Percentiles rank a stretch among this genome's conserved stretches.
Evolutionary conservation across 2,797 vertebrate genomes (phyloP).

Genomic region (Thalassophryne amazonica): DNA sequence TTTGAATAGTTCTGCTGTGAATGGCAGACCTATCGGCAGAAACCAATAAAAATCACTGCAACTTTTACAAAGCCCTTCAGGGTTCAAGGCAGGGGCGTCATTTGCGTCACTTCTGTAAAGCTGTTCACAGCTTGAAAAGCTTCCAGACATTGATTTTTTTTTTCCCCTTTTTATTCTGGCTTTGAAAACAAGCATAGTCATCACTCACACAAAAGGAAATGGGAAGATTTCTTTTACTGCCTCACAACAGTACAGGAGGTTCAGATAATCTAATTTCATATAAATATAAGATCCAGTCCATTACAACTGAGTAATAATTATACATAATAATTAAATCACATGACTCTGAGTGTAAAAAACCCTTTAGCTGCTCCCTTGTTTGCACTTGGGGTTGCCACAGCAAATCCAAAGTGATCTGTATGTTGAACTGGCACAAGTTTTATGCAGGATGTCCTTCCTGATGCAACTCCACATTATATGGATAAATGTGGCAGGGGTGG

Average conservation of each 20-base stretch:
- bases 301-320: neutral
- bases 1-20: constrained; percentile 13
- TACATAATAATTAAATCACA: neutral
- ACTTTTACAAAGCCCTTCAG: neutral
- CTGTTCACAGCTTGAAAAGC: constrained; percentile 16
- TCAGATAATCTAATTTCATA: no score
- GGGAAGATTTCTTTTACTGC: neutral
- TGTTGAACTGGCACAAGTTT: no score
- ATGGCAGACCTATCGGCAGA: constrained; percentile 5
- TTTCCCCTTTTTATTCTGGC: neutral
- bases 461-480: no score
- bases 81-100: constrained; percentile 5
- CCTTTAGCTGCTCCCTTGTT: no score
- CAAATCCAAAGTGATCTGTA: no score
- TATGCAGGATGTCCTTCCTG: no score
- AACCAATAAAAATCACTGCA: constrained; percentile 15
- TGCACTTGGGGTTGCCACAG: no score
- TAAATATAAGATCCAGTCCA: neutral
- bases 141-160: constrained; percentile 8
- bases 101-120: constrained; percentile 10
- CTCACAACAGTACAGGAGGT: neutral
- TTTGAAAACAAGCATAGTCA: neutral
- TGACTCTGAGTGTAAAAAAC: neutral
- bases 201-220: neutral
- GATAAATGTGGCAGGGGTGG: no score